A percentile compares a stretch with the other conserved stretches of the same genome.
Evolutionary conservation across 92 coral and sea anemone genomes (phyloP).

Genomic region (Micromussa lordhowensis): DNA sequence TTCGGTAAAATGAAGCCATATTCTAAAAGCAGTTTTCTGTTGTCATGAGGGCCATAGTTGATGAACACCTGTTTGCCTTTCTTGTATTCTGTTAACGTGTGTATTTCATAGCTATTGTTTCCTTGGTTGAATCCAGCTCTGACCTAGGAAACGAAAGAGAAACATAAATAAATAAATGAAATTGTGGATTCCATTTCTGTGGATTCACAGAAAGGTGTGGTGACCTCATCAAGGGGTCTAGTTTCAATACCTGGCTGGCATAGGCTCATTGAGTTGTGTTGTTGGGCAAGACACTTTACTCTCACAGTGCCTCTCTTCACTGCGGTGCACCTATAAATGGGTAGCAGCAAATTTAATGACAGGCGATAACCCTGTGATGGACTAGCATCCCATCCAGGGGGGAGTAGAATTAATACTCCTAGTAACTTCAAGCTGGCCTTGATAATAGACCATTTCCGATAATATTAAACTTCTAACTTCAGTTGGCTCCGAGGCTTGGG

Average conservation of each 20-base stretch:
- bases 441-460: no score
- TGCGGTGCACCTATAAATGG: no score
- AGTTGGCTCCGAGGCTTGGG: no score
- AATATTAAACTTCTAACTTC: no score
- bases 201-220: background rate
- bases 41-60: constrained; percentile 95
- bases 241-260: background rate
- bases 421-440: no score
- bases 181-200: no score
- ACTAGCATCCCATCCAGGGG: no score
- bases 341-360: no score
- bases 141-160: constrained; percentile 19
- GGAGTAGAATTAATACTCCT: no score
- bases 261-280: background rate
- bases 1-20: constrained; percentile 90
- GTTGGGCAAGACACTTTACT: background rate
- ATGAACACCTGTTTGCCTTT: constrained; percentile 86
- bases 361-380: no score
- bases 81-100: constrained; percentile 68
- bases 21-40: constrained; percentile 81
- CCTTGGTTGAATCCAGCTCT: constrained; percentile 69
- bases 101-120: constrained; percentile 70
- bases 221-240: background rate
- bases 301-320: background rate
- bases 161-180: no score